Conservation (phyloP, 2,797 vertebrate species). For the Gallinago solitaria region DNA sequence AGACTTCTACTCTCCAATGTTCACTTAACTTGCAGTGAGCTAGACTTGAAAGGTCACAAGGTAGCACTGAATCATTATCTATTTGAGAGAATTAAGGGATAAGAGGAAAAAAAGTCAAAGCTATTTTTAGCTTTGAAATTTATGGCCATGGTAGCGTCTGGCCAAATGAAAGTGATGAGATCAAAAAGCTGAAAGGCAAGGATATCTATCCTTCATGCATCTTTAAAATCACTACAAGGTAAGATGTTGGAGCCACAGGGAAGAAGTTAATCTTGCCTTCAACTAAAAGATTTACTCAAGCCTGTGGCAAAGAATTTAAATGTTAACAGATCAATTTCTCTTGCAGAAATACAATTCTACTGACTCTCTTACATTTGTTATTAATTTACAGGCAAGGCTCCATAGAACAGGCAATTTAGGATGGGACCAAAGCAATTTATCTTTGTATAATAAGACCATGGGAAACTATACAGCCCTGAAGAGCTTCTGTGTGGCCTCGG, state of each 20-base stretch:
- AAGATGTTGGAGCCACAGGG: not conserved
- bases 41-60: slow-evolving; percentile 36
- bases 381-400: not conserved
- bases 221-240: slow-evolving; percentile 3
- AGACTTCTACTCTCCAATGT: not conserved
- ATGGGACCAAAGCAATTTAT: not conserved
- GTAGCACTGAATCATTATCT: slow-evolving; percentile 12
- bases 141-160: not conserved
- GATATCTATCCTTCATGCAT: not conserved
- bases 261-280: slow-evolving; percentile 38
- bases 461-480: not conserved
- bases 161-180: slow-evolving; percentile 7
- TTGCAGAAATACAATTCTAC: slow-evolving; percentile 27
- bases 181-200: slow-evolving; percentile 9
- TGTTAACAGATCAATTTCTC: slow-evolving; percentile 36
- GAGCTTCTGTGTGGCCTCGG: not conserved
- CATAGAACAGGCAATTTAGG: not conserved
- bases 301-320: not conserved
- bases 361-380: not conserved
- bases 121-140: slow-evolving; percentile 54
- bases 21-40: slow-evolving; percentile 4
- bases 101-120: not conserved
- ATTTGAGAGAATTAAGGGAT: slow-evolving; percentile 35
- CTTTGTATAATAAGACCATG: not conserved
- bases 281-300: slow-evolving; percentile 45